Evolutionary conservation across 2,888 invertebrate species (phyloP), one percentile per base, ranked within the genome.

Genomic region (Protophormia terraenovae): DNA sequence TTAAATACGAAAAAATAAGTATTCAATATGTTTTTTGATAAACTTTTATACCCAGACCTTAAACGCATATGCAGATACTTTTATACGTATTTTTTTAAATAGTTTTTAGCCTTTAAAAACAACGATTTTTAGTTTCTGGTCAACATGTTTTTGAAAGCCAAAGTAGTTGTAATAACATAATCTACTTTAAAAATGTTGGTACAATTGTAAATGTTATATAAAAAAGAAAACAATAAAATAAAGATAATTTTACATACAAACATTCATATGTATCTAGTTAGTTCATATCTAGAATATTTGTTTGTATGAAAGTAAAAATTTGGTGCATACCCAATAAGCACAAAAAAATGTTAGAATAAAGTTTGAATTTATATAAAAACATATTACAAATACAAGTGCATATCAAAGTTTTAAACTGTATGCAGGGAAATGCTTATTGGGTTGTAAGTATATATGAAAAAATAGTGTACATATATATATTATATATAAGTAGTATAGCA

Each of bases 91-190:
- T 38, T 64, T 50, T 38, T 5, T 47, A 16, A n/a, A 55, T 38
- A 71, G 45, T 55, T 60, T 62, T 71, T 62, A 79, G 5, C 16
- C 4, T 14, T 62, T 27, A 5, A 62, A 71, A 53, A 71, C 77
- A 62, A 64, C 24, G 73, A 47, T 35, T 73, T 73, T 58, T 66
- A 41, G 60, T 60, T 50, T 27, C 60, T 72, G 41, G 83, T 67
- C 66, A 84, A 64, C 16, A 75, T 75, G 67, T 84, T 83, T 75
- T 78, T 62, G 35, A 53, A 60, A 47, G 67, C 41, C 19, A 67
- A 67, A 75, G 64, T 60, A 69, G 27, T 76, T 75, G 79, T 80
- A 71, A 84, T 79, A 76, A 79, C 84, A 84, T 84, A 84, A 84
- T 69, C 84, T 66, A 47, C 60, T 84, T 79, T 79, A 62, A 41